Evolutionary conservation across 2,113 vertebrate genomes (phyloP).

Genomic region (Ellobius talpinus): DNA sequence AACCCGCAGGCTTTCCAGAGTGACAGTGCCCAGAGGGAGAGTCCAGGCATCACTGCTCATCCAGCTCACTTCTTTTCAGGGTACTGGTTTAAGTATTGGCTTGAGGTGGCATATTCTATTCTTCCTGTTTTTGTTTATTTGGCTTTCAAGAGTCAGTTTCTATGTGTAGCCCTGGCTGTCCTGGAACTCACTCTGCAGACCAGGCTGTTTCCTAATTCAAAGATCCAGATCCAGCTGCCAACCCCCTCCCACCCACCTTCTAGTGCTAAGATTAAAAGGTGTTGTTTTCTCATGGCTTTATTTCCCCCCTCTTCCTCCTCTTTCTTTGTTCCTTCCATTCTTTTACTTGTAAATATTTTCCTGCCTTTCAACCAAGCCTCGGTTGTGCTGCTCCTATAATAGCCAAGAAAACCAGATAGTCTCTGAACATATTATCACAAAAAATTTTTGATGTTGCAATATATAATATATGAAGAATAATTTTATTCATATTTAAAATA

Average conservation of each 20-base stretch:
- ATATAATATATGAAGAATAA: constrained; percentile 22
- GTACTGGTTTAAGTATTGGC: background rate
- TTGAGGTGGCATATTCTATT: background rate
- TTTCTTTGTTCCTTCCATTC: background rate
- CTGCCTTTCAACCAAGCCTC: background rate
- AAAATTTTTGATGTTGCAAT: background rate
- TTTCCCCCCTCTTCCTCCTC: accelerated
- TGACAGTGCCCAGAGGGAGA: too few species aligned
- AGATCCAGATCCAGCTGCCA: background rate
- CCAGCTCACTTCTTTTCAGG: background rate
- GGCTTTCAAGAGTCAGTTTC: background rate
- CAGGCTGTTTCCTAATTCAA: background rate
- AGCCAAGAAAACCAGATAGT: background rate
- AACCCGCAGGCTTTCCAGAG: background rate
- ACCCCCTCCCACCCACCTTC: background rate
- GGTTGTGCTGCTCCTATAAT: background rate
- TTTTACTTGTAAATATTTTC: background rate
- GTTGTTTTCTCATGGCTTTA: background rate
- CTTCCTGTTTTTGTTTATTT: background rate
- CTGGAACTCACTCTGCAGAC: background rate
- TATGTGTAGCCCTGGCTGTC: background rate
- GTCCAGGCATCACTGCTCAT: background rate
- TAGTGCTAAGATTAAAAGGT: background rate
- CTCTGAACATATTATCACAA: background rate
- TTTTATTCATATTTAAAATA: background rate